These are phyloP conservation scores for Drosophila macrospina DNA, from an alignment of 2,888 invertebrate species.

Conservation along the genomic window DNA sequence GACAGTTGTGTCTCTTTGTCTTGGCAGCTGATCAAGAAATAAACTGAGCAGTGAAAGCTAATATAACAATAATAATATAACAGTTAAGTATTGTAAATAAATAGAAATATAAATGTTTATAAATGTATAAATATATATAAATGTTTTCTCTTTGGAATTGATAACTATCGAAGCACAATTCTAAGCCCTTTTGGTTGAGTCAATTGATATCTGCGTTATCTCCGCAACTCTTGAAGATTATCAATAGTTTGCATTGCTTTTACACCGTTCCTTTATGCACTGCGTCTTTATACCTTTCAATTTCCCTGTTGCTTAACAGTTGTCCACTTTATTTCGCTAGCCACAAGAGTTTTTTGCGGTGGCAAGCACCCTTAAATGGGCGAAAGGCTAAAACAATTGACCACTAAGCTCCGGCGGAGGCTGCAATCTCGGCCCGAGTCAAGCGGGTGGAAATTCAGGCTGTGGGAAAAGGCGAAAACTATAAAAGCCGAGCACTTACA, in stretches of 20 bases:
- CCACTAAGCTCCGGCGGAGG: conserved; percentile 39
- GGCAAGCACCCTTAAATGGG: conserved; percentile 25
- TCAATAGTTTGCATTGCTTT: neutral
- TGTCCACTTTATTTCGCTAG: conserved; percentile 3
- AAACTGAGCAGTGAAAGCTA: no score
- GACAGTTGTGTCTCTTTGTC: neutral
- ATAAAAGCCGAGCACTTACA: conserved; percentile 50
- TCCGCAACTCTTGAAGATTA: neutral
- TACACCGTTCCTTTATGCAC: no score
- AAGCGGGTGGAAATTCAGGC: conserved; percentile 17
- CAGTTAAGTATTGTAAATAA: no score
- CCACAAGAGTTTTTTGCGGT: neutral
- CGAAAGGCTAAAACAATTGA: conserved; percentile 57
- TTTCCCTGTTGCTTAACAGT: conserved; percentile 6
- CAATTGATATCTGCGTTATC: neutral
- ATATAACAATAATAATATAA: no score
- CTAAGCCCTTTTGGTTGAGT: no score
- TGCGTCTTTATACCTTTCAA: neutral
- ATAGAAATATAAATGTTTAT: no score
- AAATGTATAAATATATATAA: no score
- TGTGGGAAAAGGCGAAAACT: conserved; percentile 40
- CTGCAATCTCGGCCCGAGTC: conserved; percentile 34
- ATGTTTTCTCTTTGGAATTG: no score
- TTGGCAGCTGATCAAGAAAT: neutral
- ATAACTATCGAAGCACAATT: no score